Base-by-base conservation (phyloP, 2,888 invertebrate genomes). In the Labia minor region DNA sequence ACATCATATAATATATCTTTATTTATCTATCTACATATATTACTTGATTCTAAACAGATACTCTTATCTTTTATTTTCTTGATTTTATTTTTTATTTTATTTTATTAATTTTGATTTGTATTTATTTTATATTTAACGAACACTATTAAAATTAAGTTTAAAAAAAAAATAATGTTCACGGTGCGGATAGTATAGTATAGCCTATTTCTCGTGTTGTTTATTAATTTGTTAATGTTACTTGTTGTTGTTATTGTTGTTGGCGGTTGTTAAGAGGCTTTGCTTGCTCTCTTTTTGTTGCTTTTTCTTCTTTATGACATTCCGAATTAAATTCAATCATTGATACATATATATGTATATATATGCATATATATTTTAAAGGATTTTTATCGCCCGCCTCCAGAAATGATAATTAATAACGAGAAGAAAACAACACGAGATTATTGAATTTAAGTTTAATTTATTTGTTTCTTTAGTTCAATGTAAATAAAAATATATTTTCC, bases 241-340 rank as follows among this genome's bases (percentile, higher is more conserved):
- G 2, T 49, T 49, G 49, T 49, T 49, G 49, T 49, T 49, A 49
- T 49, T 49, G n/a, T 49, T 49, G 49, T 49, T 49, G 49, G 49
- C 49, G 49, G 49, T 49, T 26, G 26, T 26, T 26, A 16, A n/a
- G 49, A 49, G 49, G 49, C 49, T 49, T n/a, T n/a, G 49, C 49
- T 49, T 16, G 14, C 49, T 49, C 49, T 49, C 49, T 49, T 16
- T 49, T 16, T 49, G n/a, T 49, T 49, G 14, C 49, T 49, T 16
- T 49, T n/a, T 49, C 49, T n/a, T 49, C 49, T 49, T 49, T 49
- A 16, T 16, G 49, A 49, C 49, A 49, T 49, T 49, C 49, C 49
- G 49, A 49, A 11, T 16, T 49, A 49, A 49, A 49, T 49, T 8
- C 14, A 49, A n/a, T 49, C 16, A 49, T 49, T 8, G 6, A 49